Conservation (phyloP, 2,888 invertebrate genomes). For the Imbricaverruca yamaguchii region DNA sequence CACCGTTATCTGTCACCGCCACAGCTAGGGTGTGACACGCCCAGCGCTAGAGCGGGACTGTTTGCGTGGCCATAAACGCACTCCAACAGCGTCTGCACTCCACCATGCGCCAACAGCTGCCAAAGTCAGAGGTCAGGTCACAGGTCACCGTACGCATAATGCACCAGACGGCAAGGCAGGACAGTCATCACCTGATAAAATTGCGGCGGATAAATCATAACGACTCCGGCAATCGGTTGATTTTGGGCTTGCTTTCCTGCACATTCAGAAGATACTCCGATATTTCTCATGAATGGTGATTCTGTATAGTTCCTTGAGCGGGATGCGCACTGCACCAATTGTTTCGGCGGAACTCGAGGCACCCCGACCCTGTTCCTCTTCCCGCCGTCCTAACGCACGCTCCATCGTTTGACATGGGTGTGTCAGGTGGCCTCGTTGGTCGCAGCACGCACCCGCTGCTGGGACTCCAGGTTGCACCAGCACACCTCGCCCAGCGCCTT, state of each 20-base stretch:
- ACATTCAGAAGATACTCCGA: background rate
- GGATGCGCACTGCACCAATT: background rate
- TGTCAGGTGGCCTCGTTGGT: background rate
- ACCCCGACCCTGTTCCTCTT: too few relatives aligned
- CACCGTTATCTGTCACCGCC: background rate
- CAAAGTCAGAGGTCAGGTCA: background rate
- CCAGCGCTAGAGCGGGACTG: background rate
- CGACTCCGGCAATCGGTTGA: background rate
- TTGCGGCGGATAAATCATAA: too few relatives aligned
- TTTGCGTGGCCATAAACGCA: background rate
- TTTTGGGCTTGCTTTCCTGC: background rate
- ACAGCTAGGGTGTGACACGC: background rate
- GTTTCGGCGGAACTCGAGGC: background rate
- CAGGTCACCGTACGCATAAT: too few relatives aligned
- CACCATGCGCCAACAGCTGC: background rate
- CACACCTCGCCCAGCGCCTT: constrained; percentile 5
- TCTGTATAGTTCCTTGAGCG: background rate
- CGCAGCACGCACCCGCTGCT: background rate
- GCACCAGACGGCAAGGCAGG: too few relatives aligned
- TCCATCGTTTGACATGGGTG: background rate
- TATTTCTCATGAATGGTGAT: background rate
- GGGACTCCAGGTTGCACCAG: background rate
- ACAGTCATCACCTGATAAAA: too few relatives aligned
- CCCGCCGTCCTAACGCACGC: background rate
- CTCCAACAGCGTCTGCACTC: constrained; percentile 4